Base-by-base conservation (phyloP, 1,140 invertebrate genomes). In the Liolophura sinensis region DNA sequence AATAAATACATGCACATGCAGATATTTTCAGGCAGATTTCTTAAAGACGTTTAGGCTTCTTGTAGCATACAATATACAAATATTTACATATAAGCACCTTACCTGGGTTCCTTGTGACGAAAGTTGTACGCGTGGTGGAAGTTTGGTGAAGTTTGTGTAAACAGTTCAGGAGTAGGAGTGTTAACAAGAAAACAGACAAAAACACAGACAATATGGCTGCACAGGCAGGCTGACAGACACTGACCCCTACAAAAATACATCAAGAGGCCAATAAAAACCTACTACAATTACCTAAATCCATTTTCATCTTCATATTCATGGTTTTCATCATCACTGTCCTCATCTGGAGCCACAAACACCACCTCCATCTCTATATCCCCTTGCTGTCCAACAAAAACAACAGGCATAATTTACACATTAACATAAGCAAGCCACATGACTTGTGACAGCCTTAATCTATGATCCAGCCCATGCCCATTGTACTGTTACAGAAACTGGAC, bases 331-430 rank as follows among this genome's bases (percentile, higher is more conserved):
- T 89, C 89, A 77, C 87, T 89, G 73, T 89, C 88, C 75, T 91
- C 90, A 60, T 89, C 89, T 22, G 90, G 90, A 48, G 91, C 88
- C 5, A 86, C 84, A 82, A 90, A 92, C 78, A 91, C 89, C 47
- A 92, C 90, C 78, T 90, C 89, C 60, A 92, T 82, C 49, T 86
- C 87, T 74, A 91, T 90, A 74, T 90, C 88, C 15, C 91, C 91
- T 74, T 88, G 87, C 81, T 91, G 88, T 63, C 86, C 87, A 71
- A 65, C 70, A 51, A 58, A 58, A 57, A 70, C 49, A 65, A 18
- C 48, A 57, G 58, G 20, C 16, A 50, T n/a, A n/a, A n/a, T 40
- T 40, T 9, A 40, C 31, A 40, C 61, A 65, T 62, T 15, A 9
- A 40, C 31, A 40, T 9, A 40, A 40, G 31, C 9, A 9, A 40